phyloP scores from a whole-genome alignment of 2,113 vertebrate species.

The Silurus meridionalis region DNA sequence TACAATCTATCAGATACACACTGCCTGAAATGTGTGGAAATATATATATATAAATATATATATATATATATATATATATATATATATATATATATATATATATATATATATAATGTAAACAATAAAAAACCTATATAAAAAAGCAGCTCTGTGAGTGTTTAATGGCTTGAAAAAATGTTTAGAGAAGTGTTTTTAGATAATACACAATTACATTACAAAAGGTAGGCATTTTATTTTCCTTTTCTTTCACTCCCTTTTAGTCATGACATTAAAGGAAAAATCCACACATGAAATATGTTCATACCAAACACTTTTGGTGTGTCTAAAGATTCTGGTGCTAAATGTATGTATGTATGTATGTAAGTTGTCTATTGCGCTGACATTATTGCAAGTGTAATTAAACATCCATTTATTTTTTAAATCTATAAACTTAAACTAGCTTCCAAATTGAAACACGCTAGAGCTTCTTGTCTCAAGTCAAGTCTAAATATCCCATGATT shows the following conservation, averaged over 20 bases:
- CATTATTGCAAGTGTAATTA: neutral
- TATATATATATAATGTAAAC: constrained; percentile 43
- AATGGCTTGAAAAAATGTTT: neutral
- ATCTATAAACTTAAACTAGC: too few relatives aligned
- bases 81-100: constrained; percentile 35
- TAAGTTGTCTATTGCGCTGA: neutral
- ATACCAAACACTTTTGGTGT: neutral
- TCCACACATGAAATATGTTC: neutral
- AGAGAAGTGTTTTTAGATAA: neutral
- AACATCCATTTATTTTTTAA: neutral
- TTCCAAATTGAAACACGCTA: neutral
- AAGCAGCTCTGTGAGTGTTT: neutral
- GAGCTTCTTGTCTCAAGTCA: neutral
- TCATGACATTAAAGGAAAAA: neutral
- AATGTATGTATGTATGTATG: neutral
- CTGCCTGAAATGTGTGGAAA: constrained; percentile 73
- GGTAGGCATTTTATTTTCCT: neutral
- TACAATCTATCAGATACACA: constrained; percentile 70
- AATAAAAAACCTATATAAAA: constrained; percentile 30
- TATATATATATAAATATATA: constrained; percentile 50
- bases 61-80: constrained; percentile 25
- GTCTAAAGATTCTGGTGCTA: neutral
- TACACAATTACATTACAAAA: neutral
- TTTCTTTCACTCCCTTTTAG: neutral
- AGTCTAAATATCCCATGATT: neutral